Percentiles rank a stretch among this genome's conserved stretches.
Conservation (phyloP, 2,797 vertebrate genomes). For the Prunella strophiata region DNA sequence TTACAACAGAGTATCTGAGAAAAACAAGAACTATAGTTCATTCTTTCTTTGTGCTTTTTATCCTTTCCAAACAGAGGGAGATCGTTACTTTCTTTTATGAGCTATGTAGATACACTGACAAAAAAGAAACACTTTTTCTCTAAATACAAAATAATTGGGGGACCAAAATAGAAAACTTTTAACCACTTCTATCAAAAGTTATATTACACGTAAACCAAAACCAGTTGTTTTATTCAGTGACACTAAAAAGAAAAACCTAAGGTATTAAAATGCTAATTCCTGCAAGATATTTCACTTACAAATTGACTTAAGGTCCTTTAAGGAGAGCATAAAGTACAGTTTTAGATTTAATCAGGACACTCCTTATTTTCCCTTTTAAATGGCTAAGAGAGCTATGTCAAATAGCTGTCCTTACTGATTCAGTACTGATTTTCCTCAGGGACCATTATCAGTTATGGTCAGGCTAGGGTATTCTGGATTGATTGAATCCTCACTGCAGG, state of each 20-base stretch:
- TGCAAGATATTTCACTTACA: constrained; percentile 2
- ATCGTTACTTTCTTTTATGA: background rate
- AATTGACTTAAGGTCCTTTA: constrained; percentile 1
- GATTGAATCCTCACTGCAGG: constrained; percentile 5
- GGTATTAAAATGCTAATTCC: constrained; percentile 15
- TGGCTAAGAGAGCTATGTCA: background rate
- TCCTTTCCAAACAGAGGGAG: background rate
- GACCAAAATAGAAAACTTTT: background rate
- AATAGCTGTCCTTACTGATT: background rate
- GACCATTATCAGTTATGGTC: background rate
- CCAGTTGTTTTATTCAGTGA: background rate
- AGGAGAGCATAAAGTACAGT: background rate
- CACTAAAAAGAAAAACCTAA: background rate
- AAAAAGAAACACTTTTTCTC: background rate
- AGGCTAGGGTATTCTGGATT: background rate
- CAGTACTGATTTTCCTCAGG: constrained; percentile 21
- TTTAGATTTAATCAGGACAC: constrained; percentile 9
- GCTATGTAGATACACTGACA: background rate
- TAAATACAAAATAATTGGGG: background rate
- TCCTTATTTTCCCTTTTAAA: constrained; percentile 26
- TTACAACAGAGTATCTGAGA: background rate
- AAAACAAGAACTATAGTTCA: background rate
- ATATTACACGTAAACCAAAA: background rate
- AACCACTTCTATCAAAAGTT: background rate
- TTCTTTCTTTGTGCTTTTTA: background rate